Base-by-base conservation (phyloP, 2,888 invertebrate genomes). In the Acanthosepion lycidas region DNA sequence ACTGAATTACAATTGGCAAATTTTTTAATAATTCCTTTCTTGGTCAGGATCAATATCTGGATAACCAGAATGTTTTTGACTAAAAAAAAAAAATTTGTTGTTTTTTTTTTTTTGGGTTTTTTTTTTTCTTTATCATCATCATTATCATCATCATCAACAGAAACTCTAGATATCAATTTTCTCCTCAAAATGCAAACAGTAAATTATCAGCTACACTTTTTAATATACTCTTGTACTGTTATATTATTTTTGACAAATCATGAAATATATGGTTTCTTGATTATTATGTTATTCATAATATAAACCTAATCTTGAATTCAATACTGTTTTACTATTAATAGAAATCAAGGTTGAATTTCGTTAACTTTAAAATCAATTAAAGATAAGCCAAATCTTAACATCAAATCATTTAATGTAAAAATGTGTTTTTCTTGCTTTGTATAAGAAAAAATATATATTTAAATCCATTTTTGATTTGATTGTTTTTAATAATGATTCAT, bases 101-200 rank as follows among this genome's bases (percentile, higher is more conserved):
- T 28, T 26, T 28, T 26, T 26, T 64, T 26, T 78, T n/a, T 78
- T n/a, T n/a, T n/a, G n/a, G n/a, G n/a, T 26, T 26, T 28, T 26
- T 26, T 64, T 26, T 78, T n/a, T 78, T n/a, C 15, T 78, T 78
- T 33, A 15, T 78, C 78, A 78, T 78, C 78, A 78, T 78, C 78
- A 78, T n/a, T n/a, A 78, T n/a, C 78, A 78, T 78, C 78, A 78
- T n/a, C 78, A 78, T n/a, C 78, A 78, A 78, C 78, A 78, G 20
- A 15, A 78, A 78, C n/a, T n/a, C 9, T 15, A 33, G 12, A 12
- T 78, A 5, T 78, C 15, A n/a, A n/a, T 78, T 15, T 78, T n/a
- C 15, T 33, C 4, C n/a, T 78, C 78, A 78, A n/a, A 78, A n/a
- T 78, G 78, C 55, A 59, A 59, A 23, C 59, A 59, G 23, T 51